Base-by-base conservation (phyloP, 35 echinoderm and acorn worm species). In the Lytechinus pictus region DNA sequence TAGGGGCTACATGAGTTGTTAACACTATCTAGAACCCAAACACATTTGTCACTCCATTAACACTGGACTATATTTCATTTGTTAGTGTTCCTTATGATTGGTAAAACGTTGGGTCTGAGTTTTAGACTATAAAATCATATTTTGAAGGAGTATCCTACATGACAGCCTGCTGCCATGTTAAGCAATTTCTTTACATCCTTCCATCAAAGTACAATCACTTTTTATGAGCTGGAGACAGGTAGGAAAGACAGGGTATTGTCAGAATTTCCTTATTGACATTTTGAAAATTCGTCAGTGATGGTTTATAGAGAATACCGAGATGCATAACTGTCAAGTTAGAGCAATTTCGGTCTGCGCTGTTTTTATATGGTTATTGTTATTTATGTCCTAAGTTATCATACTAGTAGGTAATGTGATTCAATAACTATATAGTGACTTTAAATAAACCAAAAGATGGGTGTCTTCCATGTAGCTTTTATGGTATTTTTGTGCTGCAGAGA, bases 141-240 rank as follows among this genome's bases (percentile, higher is more conserved):
- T 79, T 79, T 79, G 66, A 54, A 12, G 88, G 29, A 90, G 88
- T 90, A 14, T 51, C 52, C 88, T 51, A 90, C 14, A 90, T 90
- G 88, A 90, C 88, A 90, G 52, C 16, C 52, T 90, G 52, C 52
- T 90, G 27, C 66, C 66, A 79, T 79, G 66, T 24, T 24, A 79
- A 79, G 66, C 88, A 90, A 90, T 90, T 90, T 52, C 88, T 90
- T 52, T 19, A 52, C 27, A 90, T 90, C 28, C 88, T 19, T 52
- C 24, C 52, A 54, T 90, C 88, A 90, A 90, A 90, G 88, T 90
- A 54, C 88, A 90, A 52, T 90, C 29, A 90, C 88, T 90, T 54
- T 88, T 90, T 90, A 90, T 90, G 66, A 24, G 66, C 66, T 24
- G 19, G 66, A 79, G 66, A 79, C 66, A 24, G 4, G 8, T 24